These are phyloP conservation scores for Cottoperca gobio DNA, from an alignment of 2,797 vertebrate genomes.

Conservation along the genomic window DNA sequence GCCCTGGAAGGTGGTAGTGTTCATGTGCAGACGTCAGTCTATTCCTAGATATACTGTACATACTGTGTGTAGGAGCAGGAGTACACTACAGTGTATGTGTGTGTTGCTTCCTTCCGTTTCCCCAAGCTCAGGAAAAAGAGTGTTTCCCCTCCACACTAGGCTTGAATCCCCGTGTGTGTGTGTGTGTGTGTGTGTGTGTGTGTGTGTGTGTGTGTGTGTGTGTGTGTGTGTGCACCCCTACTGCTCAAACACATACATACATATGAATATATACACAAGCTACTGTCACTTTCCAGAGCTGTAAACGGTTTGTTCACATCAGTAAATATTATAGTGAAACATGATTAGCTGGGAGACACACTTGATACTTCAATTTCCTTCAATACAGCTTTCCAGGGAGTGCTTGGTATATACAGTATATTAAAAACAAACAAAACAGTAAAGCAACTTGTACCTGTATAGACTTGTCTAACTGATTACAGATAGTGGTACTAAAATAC, in stretches of 20 bases:
- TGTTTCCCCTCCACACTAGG: conserved; percentile 49
- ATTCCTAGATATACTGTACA: conserved; percentile 67
- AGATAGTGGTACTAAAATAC: neutral
- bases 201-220: conserved; percentile 28
- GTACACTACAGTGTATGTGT: conserved; percentile 52
- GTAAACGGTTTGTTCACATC: neutral
- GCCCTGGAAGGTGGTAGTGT: conserved; percentile 56
- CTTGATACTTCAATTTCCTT: neutral
- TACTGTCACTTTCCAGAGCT: neutral
- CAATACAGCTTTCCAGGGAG: neutral
- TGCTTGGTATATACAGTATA: neutral
- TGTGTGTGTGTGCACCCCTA: conserved; percentile 24
- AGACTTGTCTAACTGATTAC: neutral
- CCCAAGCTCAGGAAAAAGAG: conserved; percentile 68
- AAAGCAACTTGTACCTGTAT: neutral
- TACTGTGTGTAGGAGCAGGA: conserved; percentile 57
- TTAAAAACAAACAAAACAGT: neutral
- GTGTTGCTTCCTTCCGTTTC: conserved; percentile 73
- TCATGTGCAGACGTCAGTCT: conserved; percentile 59
- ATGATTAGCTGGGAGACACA: neutral
- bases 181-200: conserved; percentile 38
- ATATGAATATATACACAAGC: neutral
- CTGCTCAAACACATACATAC: conserved; percentile 34
- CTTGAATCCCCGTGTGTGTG: conserved; percentile 35
- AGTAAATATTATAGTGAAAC: neutral